Percentiles rank a stretch among this genome's conserved stretches.
Conservation (phyloP, 92 coral and sea anemone genomes). For the Heliopora coerulea region DNA sequence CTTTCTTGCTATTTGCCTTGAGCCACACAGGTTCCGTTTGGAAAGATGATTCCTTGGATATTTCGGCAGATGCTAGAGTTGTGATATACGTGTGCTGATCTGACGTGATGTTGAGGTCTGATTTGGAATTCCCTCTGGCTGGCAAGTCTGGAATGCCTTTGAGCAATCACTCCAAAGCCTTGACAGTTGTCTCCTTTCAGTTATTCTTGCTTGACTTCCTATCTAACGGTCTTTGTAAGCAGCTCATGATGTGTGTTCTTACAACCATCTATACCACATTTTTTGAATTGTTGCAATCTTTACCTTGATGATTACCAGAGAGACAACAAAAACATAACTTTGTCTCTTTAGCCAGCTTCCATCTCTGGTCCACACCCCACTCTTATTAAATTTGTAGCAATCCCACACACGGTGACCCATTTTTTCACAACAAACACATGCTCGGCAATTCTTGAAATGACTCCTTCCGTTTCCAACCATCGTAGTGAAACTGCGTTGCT, state of each 20-base stretch:
- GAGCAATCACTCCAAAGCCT: background rate
- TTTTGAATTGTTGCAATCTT: background rate
- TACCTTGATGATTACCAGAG: too few species aligned
- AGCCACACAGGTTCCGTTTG: background rate
- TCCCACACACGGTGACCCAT: constrained; percentile 11
- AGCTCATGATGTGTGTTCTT: background rate
- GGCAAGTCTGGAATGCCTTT: background rate
- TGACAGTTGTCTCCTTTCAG: background rate
- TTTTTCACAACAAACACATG: constrained; percentile 15
- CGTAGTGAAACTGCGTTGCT: too few species aligned
- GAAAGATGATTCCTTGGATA: background rate
- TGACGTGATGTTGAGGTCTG: background rate
- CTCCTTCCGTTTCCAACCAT: background rate
- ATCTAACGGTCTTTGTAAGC: background rate
- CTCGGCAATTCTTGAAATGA: background rate
- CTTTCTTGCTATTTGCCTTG: background rate
- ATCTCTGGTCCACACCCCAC: constrained; percentile 8
- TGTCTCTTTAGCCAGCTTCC: constrained; percentile 9
- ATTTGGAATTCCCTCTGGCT: background rate
- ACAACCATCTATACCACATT: constrained; percentile 5
- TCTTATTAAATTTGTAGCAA: background rate
- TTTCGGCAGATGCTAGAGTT: background rate
- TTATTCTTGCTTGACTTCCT: background rate
- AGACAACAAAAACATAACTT: constrained; percentile 6
- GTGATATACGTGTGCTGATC: background rate